Conservation (phyloP, 2,888 invertebrate species). For the Agrotis segetum region DNA sequence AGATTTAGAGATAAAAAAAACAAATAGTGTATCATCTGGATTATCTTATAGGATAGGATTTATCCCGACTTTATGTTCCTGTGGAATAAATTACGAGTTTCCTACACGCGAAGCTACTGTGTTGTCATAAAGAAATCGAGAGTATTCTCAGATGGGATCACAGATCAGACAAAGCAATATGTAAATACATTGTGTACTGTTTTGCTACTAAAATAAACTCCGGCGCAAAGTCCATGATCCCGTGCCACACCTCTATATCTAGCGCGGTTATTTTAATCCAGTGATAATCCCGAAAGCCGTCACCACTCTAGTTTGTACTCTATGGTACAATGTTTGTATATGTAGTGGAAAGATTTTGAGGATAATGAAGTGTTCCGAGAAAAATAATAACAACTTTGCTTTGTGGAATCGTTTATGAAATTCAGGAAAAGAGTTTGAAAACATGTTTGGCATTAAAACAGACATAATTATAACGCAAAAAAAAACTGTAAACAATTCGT, state of each 20-base stretch:
- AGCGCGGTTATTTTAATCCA: conserved; percentile 60
- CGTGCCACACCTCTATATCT: conserved; percentile 59
- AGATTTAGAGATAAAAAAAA: too few relatives aligned
- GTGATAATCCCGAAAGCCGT: conserved; percentile 27
- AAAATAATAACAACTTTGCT: neutral
- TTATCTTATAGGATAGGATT: too few relatives aligned
- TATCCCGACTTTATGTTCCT: too few relatives aligned
- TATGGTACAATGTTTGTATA: conserved; percentile 38
- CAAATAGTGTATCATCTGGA: too few relatives aligned
- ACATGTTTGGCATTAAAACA: neutral
- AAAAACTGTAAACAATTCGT: too few relatives aligned
- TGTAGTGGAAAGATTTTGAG: conserved; percentile 10
- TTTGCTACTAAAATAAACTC: conserved; percentile 58
- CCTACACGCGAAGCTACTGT: too few relatives aligned
- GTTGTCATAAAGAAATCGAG: conserved; percentile 14
- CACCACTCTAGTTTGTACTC: conserved; percentile 29
- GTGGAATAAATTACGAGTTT: too few relatives aligned
- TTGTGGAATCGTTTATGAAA: neutral
- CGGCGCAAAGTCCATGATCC: conserved; percentile 57
- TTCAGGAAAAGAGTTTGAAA: neutral
- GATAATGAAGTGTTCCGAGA: neutral
- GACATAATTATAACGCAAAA: too few relatives aligned
- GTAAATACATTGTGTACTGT: conserved; percentile 42
- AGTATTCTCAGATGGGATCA: conserved; percentile 9
- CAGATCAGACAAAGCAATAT: neutral